Evolutionary conservation across 1,140 invertebrate species (phyloP).

Genomic region (Scaptomyza hsui): DNA sequence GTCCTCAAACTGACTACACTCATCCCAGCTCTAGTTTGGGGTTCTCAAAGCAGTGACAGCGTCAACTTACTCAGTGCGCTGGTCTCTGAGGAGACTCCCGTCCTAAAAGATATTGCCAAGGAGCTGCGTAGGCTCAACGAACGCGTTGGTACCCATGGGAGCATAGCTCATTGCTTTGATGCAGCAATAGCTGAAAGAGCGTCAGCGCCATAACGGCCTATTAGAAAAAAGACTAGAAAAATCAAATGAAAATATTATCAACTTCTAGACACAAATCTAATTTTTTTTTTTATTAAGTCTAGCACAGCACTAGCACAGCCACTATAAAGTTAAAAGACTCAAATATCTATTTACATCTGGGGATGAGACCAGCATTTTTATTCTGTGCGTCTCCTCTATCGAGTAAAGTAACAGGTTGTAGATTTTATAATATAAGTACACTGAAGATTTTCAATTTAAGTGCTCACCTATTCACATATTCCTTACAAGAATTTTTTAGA

Average conservation of each 20-base stretch:
- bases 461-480: too few relatives aligned
- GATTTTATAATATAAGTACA: too few relatives aligned
- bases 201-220: not conserved
- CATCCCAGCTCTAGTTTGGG: not conserved
- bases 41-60: not conserved
- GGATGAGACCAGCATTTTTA: too few relatives aligned
- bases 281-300: not conserved
- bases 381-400: too few relatives aligned
- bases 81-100: not conserved
- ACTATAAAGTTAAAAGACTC: too few relatives aligned
- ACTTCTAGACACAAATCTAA: not conserved
- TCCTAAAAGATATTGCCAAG: not conserved
- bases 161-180: not conserved
- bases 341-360: too few relatives aligned
- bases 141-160: not conserved
- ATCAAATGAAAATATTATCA: not conserved
- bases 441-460: too few relatives aligned
- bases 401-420: too few relatives aligned
- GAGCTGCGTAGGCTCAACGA: not conserved
- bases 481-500: too few relatives aligned
- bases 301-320: too few relatives aligned
- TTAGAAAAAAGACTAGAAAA: conserved; percentile 1
- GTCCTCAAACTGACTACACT: too few relatives aligned
- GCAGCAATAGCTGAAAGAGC: not conserved
- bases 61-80: not conserved